phyloP scores from a whole-genome alignment of 2,888 invertebrate species.

The Odontomyia ornata region DNA sequence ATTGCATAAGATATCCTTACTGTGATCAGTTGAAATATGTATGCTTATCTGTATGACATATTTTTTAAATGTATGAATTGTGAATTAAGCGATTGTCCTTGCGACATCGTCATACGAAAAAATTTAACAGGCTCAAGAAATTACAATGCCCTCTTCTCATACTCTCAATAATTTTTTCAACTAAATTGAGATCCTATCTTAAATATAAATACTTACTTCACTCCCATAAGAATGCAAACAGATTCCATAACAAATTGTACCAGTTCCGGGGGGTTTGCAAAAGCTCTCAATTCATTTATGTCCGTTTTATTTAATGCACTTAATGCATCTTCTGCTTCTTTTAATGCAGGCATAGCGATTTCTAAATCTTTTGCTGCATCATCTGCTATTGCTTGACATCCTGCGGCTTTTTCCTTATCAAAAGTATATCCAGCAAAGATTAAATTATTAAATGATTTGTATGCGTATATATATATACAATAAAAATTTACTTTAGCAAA shows the following conservation, averaged over 20 bases:
- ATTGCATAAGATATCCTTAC: too few species aligned
- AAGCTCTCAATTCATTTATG: conserved; percentile 88
- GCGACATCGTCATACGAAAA: too few species aligned
- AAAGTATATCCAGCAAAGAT: too few species aligned
- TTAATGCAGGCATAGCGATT: conserved; percentile 85
- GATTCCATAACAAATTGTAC: conserved; percentile 93
- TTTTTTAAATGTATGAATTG: too few species aligned
- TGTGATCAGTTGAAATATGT: too few species aligned
- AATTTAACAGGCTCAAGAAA: too few species aligned
- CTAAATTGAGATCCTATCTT: too few species aligned
- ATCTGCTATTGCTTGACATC: conserved; percentile 83
- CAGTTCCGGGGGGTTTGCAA: conserved; percentile 85
- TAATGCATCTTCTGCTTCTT: conserved; percentile 84
- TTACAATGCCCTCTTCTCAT: too few species aligned
- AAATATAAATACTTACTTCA: conserved; percentile 71
- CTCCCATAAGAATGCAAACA: conserved; percentile 82
- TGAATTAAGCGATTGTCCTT: too few species aligned
- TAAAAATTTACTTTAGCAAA: conserved; percentile 75
- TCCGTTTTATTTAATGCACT: conserved; percentile 88
- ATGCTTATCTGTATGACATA: too few species aligned
- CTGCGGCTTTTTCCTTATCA: conserved; percentile 78
- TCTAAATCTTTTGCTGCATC: conserved; percentile 85
- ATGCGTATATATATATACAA: background rate
- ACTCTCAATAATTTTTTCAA: too few species aligned
- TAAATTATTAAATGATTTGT: conserved; percentile 27